Base-by-base conservation (phyloP, 2,797 vertebrate genomes). In the Fistularia tabacaria region DNA sequence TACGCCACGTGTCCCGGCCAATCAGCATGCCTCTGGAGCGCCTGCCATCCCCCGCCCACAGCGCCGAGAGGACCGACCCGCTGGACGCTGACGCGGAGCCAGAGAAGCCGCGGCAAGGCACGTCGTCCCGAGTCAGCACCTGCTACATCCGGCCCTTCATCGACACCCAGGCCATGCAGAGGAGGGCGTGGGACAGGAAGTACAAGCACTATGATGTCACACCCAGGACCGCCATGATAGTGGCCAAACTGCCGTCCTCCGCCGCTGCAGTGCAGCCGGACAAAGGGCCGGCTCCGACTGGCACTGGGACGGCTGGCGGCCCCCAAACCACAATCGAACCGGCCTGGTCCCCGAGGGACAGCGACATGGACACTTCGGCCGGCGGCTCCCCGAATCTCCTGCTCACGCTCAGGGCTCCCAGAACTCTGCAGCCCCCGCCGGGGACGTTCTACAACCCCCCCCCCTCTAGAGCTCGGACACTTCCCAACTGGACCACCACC, bases 381-480 rank as follows among this genome's bases (percentile, higher is more conserved):
- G 52, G 74, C 0, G 90, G 90, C 62, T 64, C 82, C 5, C 86
- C 73, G 69, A 54, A 85, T 53, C 82, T 82, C 4, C 77, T 82
- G 0, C 69, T 92, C 10, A 76, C 78, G 0, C 90, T 93, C 76
- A 90, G 94, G 82, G 88, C 89, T 0, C 93, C 94, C 1, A 90
- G 96, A 69, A 91, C 93, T 64, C 88, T 99, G 73, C 94, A 97
- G 25, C 96, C 97, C 4, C 95, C 94, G 0, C 92, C 94, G 6
- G 96, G 92, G 75, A 98, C 95, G 0, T 99, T 99, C 87, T 99
- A 98, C 79, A 95, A 92, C 62, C 96, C 97, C 12, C 93, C 93
- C 0, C 45, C 9, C 84, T 64, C 59, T 69, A 85, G 82, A 59
- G 60, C 78, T 0, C 90, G 86, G 75, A 89, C 83, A 3, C 76